Percentiles rank a stretch among this genome's conserved stretches.
These are phyloP conservation scores for Nilaparvata lugens DNA, from an alignment of 1,140 invertebrate species.

Conservation along the genomic window DNA sequence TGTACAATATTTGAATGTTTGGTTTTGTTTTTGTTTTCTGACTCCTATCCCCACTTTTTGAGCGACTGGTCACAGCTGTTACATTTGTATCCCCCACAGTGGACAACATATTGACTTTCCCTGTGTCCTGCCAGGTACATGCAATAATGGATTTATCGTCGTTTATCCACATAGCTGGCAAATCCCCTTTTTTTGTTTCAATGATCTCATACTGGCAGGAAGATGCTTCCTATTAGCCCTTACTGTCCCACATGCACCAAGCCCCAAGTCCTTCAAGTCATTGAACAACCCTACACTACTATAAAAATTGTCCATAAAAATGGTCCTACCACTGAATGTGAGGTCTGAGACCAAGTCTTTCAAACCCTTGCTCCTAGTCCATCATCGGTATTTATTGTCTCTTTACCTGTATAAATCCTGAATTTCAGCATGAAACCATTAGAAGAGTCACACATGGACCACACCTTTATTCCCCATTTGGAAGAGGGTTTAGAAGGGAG, in stretches of 20 bases:
- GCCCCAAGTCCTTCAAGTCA: conserved; percentile 15
- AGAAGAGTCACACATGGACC: conserved; percentile 11
- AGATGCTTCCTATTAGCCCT: conserved; percentile 22
- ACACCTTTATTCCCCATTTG: conserved; percentile 23
- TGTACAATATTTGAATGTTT: neutral
- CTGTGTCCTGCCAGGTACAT: conserved; percentile 1
- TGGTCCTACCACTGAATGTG: conserved; percentile 18
- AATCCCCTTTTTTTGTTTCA: conserved; percentile 23
- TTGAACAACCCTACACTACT: conserved; percentile 18
- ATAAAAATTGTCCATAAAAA: conserved; percentile 27
- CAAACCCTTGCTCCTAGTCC: conserved; percentile 23
- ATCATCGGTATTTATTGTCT: conserved; percentile 11
- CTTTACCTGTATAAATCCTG: conserved; percentile 20
- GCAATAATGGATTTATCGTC: neutral
- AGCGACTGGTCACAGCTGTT: neutral
- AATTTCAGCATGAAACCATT: conserved; percentile 16
- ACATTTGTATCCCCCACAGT: neutral
- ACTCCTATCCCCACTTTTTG: too few species aligned
- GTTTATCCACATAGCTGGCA: conserved; percentile 16
- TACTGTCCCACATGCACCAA: conserved; percentile 25
- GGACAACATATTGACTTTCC: conserved; percentile 1
- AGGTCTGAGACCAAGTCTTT: conserved; percentile 21
- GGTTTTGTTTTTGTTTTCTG: neutral
- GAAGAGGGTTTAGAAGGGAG: conserved; percentile 29
- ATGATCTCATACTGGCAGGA: conserved; percentile 18